Percentiles rank a stretch among this genome's conserved stretches.
phyloP scores from a whole-genome alignment of 2,113 vertebrate species.

The Periophthalmodon schlosseri region DNA sequence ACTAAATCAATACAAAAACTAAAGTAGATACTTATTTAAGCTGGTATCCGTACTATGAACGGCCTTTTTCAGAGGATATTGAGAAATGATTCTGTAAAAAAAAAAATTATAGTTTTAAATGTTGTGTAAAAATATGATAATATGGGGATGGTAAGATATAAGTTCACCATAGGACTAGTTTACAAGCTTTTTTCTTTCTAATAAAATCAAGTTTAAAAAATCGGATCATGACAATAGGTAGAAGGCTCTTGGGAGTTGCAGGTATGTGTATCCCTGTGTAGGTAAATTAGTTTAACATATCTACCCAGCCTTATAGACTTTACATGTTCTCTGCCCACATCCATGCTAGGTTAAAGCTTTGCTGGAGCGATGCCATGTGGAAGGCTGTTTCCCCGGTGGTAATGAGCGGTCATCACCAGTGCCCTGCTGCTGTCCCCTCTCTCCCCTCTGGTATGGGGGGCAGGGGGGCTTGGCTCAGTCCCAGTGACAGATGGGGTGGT shows the following conservation, averaged over 20 bases:
- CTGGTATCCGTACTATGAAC: too few relatives aligned
- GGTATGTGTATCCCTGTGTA: background rate
- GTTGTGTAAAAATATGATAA: background rate
- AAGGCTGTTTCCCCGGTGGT: constrained; percentile 35
- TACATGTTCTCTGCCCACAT: constrained; percentile 14
- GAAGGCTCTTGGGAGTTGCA: background rate
- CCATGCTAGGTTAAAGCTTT: constrained; percentile 8
- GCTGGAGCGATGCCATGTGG: constrained; percentile 20
- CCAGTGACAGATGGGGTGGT: constrained; percentile 60
- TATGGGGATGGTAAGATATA: background rate
- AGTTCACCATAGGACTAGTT: too few relatives aligned
- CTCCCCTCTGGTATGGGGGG: constrained; percentile 10
- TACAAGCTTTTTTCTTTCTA: too few relatives aligned
- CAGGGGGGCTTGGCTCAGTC: constrained; percentile 49
- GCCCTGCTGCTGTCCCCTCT: constrained; percentile 15
- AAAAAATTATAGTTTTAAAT: too few relatives aligned
- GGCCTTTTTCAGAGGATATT: too few relatives aligned
- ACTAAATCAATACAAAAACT: too few relatives aligned
- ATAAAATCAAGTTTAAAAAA: background rate
- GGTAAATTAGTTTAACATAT: background rate
- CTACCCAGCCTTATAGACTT: background rate
- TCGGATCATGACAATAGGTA: background rate
- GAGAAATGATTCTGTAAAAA: too few relatives aligned
- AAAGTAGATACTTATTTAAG: too few relatives aligned
- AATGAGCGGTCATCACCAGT: constrained; percentile 45